phyloP scores from a whole-genome alignment of 1,140 invertebrate species.

The Sogatella furcifera region DNA sequence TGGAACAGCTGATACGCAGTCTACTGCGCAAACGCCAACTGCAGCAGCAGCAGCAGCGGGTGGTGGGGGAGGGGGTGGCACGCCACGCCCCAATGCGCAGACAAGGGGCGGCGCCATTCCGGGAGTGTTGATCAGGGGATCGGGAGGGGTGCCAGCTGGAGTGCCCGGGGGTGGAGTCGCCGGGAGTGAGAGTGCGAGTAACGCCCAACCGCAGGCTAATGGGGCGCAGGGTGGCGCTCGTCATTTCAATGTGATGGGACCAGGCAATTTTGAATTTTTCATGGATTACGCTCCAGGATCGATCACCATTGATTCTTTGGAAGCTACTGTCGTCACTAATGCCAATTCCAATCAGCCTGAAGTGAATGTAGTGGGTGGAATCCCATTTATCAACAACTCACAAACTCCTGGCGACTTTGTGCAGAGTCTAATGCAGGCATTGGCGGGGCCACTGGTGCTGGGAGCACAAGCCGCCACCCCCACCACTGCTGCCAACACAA shows the following conservation, averaged over 20 bases:
- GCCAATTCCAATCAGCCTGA: constrained; percentile 4
- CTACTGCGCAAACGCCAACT: too few relatives aligned
- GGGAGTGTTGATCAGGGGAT: too few relatives aligned
- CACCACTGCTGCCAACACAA: background rate
- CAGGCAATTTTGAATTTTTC: constrained; percentile 41
- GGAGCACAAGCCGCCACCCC: background rate
- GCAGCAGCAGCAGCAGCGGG: too few relatives aligned
- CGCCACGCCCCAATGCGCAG: too few relatives aligned
- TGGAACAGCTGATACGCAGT: too few relatives aligned
- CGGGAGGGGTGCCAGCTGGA: too few relatives aligned
- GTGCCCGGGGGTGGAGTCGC: too few relatives aligned
- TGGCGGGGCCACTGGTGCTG: constrained; percentile 19
- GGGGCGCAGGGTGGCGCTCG: background rate
- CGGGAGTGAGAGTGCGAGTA: too few relatives aligned
- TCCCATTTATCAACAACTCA: constrained; percentile 28
- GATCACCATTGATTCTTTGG: constrained; percentile 44
- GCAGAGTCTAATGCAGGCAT: constrained; percentile 46
- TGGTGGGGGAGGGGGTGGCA: too few relatives aligned
- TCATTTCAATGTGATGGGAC: background rate
- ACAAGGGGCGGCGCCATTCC: too few relatives aligned
- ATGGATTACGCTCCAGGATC: constrained; percentile 56
- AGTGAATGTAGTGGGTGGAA: constrained; percentile 11
- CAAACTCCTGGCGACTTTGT: constrained; percentile 37
- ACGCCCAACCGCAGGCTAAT: too few relatives aligned
- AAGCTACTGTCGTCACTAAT: constrained; percentile 29